These are phyloP conservation scores for Eupithecia subumbrata DNA, from an alignment of 2,888 invertebrate species.

Conservation along the genomic window DNA sequence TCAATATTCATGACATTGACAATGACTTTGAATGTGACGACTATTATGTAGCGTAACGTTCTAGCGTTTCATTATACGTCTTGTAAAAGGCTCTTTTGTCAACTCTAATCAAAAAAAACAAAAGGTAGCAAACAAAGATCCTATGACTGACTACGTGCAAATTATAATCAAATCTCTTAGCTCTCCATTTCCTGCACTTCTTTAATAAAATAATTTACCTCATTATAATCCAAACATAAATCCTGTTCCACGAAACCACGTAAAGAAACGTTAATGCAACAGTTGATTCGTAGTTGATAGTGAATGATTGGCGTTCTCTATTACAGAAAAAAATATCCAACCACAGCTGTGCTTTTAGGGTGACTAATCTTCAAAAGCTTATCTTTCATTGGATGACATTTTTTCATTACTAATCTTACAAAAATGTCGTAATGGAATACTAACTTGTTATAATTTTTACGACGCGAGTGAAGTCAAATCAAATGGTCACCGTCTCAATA, in stretches of 20 bases:
- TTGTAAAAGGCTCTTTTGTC: background rate
- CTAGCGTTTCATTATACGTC: background rate
- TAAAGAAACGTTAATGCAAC: conserved; percentile 49
- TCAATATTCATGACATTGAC: background rate
- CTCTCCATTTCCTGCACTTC: background rate
- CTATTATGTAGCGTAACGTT: background rate
- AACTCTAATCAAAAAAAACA: background rate
- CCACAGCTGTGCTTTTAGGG: conserved; percentile 36
- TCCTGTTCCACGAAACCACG: conserved; percentile 15
- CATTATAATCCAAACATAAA: background rate
- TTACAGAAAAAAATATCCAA: conserved; percentile 46
- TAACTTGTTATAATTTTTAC: conserved; percentile 62
- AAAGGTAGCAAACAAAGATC: too few species aligned
- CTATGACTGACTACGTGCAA: too few species aligned
- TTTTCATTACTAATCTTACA: conserved; percentile 68
- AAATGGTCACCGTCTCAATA: conserved; percentile 68
- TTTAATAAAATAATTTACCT: background rate
- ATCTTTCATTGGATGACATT: conserved; percentile 49
- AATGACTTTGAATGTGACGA: background rate
- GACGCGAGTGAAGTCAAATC: conserved; percentile 78
- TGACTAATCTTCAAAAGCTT: conserved; percentile 14
- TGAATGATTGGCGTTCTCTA: conserved; percentile 48
- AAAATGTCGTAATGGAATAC: conserved; percentile 66
- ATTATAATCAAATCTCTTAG: too few species aligned
- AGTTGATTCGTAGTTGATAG: conserved; percentile 35